A percentile compares a stretch with the other conserved stretches of the same genome.
Evolutionary conservation across 2,113 vertebrate genomes (phyloP).

Genomic region (Poeciliopsis occidentalis): DNA sequence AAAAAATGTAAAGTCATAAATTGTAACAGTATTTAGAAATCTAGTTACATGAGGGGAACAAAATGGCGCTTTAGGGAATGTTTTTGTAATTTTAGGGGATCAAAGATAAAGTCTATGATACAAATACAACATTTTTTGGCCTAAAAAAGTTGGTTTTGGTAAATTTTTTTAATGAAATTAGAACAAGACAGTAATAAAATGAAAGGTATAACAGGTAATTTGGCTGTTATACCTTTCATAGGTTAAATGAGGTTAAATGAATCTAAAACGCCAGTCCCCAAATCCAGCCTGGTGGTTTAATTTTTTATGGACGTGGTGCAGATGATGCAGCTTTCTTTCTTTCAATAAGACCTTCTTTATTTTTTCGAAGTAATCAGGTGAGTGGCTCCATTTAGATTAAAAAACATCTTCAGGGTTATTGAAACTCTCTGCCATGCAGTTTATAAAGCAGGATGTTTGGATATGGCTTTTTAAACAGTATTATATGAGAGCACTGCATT

Average conservation of each 20-base stretch:
- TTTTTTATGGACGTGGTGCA: slow-evolving; percentile 25
- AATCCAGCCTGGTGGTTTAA: slow-evolving; percentile 32
- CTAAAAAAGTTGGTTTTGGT: background rate
- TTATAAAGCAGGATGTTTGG: slow-evolving; percentile 14
- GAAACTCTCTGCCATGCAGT: slow-evolving; percentile 44
- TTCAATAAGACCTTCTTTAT: background rate
- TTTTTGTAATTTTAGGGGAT: background rate
- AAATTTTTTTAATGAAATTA: background rate
- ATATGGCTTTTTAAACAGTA: slow-evolving; percentile 32
- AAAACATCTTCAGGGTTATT: slow-evolving; percentile 23
- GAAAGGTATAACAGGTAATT: background rate
- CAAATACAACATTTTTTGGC: background rate
- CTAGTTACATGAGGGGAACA: background rate
- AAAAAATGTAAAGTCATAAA: background rate
- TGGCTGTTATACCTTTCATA: too few species aligned
- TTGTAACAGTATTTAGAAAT: slow-evolving; percentile 28
- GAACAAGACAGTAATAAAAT: background rate
- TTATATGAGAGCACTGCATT: slow-evolving; percentile 40
- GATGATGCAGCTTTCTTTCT: slow-evolving; percentile 20
- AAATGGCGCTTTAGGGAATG: background rate
- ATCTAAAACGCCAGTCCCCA: slow-evolving; percentile 18
- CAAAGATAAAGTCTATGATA: background rate
- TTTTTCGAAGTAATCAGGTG: slow-evolving; percentile 8
- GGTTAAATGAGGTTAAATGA: too few species aligned
- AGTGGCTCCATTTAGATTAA: slow-evolving; percentile 11